Conservation (phyloP, 2,888 invertebrate genomes). For the Ophion slaviceki region DNA sequence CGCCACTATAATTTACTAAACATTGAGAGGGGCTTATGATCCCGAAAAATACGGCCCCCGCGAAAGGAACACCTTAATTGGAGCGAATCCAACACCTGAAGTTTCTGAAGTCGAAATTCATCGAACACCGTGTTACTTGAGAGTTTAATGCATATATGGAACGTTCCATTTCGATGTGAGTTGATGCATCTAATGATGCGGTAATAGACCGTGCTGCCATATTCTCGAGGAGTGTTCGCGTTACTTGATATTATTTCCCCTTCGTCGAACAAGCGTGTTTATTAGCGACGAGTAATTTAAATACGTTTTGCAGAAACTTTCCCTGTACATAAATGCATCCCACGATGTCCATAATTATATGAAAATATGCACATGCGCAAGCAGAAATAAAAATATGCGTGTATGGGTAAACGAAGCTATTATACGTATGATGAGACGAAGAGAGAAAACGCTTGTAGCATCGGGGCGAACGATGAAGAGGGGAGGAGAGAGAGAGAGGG, state of each 20-base stretch:
- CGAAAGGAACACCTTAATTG: background rate
- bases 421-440: no score
- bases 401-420: no score
- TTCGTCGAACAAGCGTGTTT: slow-evolving; percentile 47
- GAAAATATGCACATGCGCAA: no score
- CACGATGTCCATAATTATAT: background rate
- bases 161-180: background rate
- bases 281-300: slow-evolving; percentile 58
- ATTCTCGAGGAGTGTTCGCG: slow-evolving; percentile 12
- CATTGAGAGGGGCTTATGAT: no score
- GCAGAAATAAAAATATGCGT: background rate
- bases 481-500: slow-evolving; percentile 5
- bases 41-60: no score
- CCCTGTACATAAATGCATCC: slow-evolving; percentile 15
- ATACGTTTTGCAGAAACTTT: slow-evolving; percentile 41
- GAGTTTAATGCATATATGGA: no score
- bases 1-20: no score
- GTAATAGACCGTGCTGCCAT: slow-evolving; percentile 17
- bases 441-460: no score
- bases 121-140: background rate
- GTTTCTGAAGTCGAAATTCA: background rate
- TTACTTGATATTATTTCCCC: slow-evolving; percentile 53
- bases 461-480: slow-evolving; percentile 4
- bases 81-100: background rate
- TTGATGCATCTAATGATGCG: slow-evolving; percentile 42